A percentile compares a stretch with the other conserved stretches of the same genome.
phyloP scores from a whole-genome alignment of 2,888 invertebrate genomes.

The Pseudococcus viburni region DNA sequence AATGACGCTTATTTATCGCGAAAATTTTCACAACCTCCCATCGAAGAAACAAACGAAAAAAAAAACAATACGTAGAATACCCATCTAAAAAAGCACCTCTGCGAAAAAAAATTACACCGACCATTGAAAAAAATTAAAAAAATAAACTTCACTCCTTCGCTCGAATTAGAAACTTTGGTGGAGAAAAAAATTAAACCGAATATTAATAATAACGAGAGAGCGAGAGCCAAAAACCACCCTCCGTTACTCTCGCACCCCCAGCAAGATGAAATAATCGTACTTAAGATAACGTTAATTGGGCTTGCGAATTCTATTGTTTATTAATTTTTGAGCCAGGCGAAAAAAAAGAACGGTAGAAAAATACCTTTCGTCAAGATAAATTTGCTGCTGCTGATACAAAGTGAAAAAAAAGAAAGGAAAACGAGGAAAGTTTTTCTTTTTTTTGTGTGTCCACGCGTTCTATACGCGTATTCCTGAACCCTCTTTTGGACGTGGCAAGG shows the following conservation, averaged over 20 bases:
- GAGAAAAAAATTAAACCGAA: constrained; percentile 32
- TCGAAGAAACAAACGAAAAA: neutral
- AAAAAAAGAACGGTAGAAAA: neutral
- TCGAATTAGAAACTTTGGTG: constrained; percentile 32
- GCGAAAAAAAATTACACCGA: constrained; percentile 2
- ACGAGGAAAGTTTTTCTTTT: neutral
- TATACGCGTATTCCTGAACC: neutral
- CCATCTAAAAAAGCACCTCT: neutral
- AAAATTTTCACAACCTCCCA: neutral
- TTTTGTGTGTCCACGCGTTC: neutral
- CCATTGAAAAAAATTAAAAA: constrained; percentile 13
- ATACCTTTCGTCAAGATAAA: constrained; percentile 38
- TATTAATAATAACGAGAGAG: constrained; percentile 48
- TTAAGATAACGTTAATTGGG: constrained; percentile 50
- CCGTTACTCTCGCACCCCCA: neutral
- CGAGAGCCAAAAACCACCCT: neutral
- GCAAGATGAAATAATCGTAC: constrained; percentile 39
- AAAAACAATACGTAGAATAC: constrained; percentile 17
- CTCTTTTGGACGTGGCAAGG: neutral
- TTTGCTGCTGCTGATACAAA: neutral
- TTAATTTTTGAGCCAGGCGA: neutral
- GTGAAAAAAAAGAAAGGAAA: neutral
- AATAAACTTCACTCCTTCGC: neutral
- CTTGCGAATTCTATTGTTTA: constrained; percentile 57
- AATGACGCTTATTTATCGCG: neutral